Conservation (phyloP, 2,797 vertebrate genomes). For the Graptemys geographica region DNA sequence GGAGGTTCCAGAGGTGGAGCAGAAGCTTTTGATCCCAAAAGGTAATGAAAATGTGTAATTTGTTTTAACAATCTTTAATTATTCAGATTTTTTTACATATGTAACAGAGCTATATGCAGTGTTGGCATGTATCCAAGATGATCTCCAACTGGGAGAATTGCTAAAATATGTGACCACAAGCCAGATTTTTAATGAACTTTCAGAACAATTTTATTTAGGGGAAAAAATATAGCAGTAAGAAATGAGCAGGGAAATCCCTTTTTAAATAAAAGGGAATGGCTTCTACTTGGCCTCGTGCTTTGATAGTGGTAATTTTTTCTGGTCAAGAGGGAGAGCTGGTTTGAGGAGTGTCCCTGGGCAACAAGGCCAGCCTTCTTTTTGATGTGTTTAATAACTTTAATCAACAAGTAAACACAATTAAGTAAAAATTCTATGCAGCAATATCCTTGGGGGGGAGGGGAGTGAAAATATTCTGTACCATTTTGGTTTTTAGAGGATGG, state of each 20-base stretch:
- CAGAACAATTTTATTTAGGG: neutral
- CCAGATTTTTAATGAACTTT: neutral
- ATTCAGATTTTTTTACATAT: neutral
- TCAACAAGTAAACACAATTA: neutral
- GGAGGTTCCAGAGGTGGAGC: constrained; percentile 97
- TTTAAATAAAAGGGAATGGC: neutral
- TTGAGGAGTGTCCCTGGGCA: neutral
- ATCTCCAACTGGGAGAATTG: constrained; percentile 12
- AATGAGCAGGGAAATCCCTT: neutral
- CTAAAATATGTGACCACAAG: constrained; percentile 27
- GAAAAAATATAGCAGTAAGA: neutral
- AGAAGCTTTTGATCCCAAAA: constrained; percentile 98
- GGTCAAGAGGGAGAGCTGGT: neutral
- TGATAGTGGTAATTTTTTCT: neutral
- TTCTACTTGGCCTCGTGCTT: neutral
- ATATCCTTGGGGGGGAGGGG: neutral
- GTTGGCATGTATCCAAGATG: constrained; percentile 16
- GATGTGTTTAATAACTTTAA: neutral
- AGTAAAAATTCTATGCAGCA: neutral
- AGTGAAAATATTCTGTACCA: neutral
- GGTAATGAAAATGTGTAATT: constrained; percentile 80
- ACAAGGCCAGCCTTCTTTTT: neutral
- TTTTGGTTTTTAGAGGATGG: neutral
- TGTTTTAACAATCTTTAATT: neutral
- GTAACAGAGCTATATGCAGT: neutral